phyloP scores from a whole-genome alignment of 2,888 invertebrate species.

The Mantis religiosa region DNA sequence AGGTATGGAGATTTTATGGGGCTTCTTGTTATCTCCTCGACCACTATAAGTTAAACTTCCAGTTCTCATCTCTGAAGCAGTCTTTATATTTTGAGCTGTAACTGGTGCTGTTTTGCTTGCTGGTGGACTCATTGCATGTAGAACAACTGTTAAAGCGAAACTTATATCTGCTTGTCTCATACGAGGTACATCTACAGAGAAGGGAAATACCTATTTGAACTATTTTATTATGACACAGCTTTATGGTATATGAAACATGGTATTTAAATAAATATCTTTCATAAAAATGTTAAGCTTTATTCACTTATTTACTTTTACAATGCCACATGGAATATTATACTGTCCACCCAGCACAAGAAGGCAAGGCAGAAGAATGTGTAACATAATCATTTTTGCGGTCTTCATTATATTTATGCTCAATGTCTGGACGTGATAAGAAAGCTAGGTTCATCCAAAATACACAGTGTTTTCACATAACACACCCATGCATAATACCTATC shows the following conservation, averaged over 20 bases:
- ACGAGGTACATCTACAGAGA: constrained; percentile 71
- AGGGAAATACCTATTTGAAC: background rate
- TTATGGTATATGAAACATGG: background rate
- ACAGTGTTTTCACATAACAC: too few species aligned
- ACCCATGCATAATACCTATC: too few species aligned
- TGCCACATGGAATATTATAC: too few species aligned
- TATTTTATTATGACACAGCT: background rate
- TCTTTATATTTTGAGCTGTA: constrained; percentile 65
- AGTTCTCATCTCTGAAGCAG: constrained; percentile 66
- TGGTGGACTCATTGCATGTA: constrained; percentile 81
- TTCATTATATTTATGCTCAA: too few species aligned
- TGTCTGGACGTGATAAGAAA: too few species aligned
- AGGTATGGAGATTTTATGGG: constrained; percentile 71
- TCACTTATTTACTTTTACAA: too few species aligned
- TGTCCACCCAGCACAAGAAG: too few species aligned
- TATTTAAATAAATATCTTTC: background rate
- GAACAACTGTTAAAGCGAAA: constrained; percentile 83
- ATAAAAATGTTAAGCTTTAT: too few species aligned
- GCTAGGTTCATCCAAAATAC: too few species aligned
- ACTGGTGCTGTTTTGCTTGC: constrained; percentile 66
- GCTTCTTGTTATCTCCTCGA: constrained; percentile 65
- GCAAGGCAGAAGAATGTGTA: too few species aligned
- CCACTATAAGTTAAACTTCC: constrained; percentile 76
- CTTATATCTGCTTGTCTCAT: constrained; percentile 85
- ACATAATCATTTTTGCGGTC: too few species aligned